Evolutionary conservation across 2,797 vertebrate species (phyloP).

Genomic region (Cheirogaleus major): DNA sequence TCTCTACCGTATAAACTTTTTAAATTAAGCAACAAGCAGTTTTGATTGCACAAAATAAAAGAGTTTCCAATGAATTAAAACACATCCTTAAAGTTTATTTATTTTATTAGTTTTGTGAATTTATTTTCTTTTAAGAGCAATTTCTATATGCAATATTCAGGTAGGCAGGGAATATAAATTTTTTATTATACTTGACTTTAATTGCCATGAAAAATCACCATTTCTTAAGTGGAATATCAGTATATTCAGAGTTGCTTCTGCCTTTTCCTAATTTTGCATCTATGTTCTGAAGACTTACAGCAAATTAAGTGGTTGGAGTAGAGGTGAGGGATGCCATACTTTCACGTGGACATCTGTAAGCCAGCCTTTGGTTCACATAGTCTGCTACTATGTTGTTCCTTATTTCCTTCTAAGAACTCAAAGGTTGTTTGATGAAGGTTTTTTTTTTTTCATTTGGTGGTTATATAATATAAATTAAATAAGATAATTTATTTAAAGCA

Average conservation of each 20-base stretch:
- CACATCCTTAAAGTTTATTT: not conserved
- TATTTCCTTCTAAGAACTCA: not conserved
- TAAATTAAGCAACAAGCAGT: not conserved
- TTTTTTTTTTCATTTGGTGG: not conserved
- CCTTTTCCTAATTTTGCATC: not conserved
- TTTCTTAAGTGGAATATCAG: not conserved
- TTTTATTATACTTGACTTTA: not conserved
- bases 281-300: not conserved
- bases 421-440: not conserved
- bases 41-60: not conserved
- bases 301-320: not conserved
- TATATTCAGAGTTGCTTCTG: not conserved
- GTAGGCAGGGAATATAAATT: not conserved
- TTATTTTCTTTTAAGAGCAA: not conserved
- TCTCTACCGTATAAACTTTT: not conserved
- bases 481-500: not conserved
- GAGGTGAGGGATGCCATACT: not conserved
- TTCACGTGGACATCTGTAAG: not conserved
- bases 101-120: not conserved
- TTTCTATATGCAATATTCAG: not conserved
- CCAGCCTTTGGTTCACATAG: not conserved
- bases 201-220: not conserved
- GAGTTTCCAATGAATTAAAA: not conserved
- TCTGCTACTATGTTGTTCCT: not conserved
- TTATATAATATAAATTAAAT: not conserved